Evolutionary conservation across 23 tunicate genomes (phyloP).

Genomic region (Phallusia fumigata): DNA sequence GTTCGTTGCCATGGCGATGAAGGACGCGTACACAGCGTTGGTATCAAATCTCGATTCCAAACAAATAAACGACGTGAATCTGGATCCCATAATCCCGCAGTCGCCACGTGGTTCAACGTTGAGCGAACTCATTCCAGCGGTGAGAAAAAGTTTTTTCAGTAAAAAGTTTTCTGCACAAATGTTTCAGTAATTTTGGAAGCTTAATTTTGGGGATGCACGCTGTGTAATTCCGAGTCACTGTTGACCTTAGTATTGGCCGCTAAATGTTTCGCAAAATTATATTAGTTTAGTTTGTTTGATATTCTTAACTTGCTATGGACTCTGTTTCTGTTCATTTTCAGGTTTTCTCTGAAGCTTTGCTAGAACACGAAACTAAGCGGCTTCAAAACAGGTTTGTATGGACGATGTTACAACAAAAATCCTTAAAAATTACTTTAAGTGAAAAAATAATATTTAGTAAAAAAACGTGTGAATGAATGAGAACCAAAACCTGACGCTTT

Average conservation of each 20-base stretch:
- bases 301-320: no score
- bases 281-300: no score
- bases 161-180: background rate
- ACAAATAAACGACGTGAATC: conserved; percentile 33
- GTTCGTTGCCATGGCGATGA: conserved; percentile 46
- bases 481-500: no score
- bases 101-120: conserved; percentile 26
- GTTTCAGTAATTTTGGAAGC: background rate
- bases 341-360: conserved; percentile 52
- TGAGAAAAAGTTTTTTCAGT: background rate
- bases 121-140: conserved; percentile 18
- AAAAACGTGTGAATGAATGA: no score
- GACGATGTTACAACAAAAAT: no score
- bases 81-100: conserved; percentile 20
- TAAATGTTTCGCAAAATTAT: no score
- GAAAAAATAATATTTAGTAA: no score
- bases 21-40: conserved; percentile 37
- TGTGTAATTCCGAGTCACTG: no score
- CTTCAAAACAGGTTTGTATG: conserved; percentile 10
- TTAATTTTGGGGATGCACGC: no score
- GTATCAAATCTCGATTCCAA: conserved; percentile 3
- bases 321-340: conserved; percentile 2
- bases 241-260: no score
- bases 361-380: conserved; percentile 32
- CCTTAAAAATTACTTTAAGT: no score